Base-by-base conservation (phyloP, 1,140 invertebrate genomes). In the Caenorhabditis briggsae region DNA sequence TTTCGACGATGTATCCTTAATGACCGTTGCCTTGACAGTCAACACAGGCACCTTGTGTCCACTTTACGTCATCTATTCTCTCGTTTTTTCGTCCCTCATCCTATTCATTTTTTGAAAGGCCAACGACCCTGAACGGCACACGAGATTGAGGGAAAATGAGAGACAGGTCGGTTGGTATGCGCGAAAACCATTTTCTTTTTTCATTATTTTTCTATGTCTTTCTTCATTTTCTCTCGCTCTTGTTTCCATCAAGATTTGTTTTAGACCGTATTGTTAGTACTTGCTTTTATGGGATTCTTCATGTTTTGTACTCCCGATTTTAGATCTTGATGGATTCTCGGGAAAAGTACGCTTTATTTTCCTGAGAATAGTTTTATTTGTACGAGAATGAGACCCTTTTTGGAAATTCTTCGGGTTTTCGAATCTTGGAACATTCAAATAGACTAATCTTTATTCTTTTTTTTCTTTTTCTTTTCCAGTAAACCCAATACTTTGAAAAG, bases 111-210 rank as follows among this genome's bases (percentile, higher is more conserved):
- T 59, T 58, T 58, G 25, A 18, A 14, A 83, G 82, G 41, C 82
- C 58, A 61, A 83, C 55, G 55, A 83, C 82, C 55, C 55, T 59
- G 82, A 83, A 83, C 58, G 82, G 82, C 53, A 61, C 53, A 20
- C 8, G 78, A 25, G 50, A 33, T 33, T 33, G 33, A 33, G 9
- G 20, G 41, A 16, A 20, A 20, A 50, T 8, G n/a, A n/a, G 46
- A n/a, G 46, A 48, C 18, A 16, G 9, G 23, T 25, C 18, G 55
- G 55, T 2, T n/a, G 50, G 55, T 82, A 82, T 58, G 82, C 55
- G 33, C 82, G 82, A 83, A 58, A 58, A 46, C 55, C 33, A 58
- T 83, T 83, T 83, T 46, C 43, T 83, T 58, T 58, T 83, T 58
- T 16, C 33, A 33, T 33, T 33, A 33, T 33, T 33, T 33, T 33